Evolutionary conservation across 2,797 vertebrate species (phyloP), one percentile per base, ranked within the genome.

Genomic region (Myripristis murdjan): DNA sequence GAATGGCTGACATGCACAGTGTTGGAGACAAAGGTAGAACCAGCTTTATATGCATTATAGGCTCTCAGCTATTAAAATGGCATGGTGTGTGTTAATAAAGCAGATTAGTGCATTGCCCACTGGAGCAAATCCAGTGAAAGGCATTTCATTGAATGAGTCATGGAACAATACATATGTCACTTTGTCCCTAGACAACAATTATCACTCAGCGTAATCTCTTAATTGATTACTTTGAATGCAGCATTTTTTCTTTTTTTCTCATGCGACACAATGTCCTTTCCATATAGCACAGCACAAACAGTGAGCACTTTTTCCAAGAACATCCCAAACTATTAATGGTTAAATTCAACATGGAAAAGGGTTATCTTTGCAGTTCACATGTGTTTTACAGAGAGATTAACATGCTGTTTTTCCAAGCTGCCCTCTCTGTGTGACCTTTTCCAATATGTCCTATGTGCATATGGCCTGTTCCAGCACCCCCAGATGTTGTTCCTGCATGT

Each of bases 91-190:
- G 77, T 74, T 87, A 80, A 88, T 84, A 68, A 81, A 52, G 60
- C 55, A 73, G 79, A 89, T 88, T 79, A 33, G 67, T 26, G 47
- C 47, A 48, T 23, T 20, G 8, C 49, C 41, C 6, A 16, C 41
- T 15, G 23, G 23, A 51, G 49, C 23, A 6, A 51, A 16, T 16
- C 41, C 12, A 1, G 90, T 87, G 78, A 77, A 82, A 77, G 49
- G 28, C 66, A 75, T 85, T 89, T 89, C 64, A 85, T 91, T 59
- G 87, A 83, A 66, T 54, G 82, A 87, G 70, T 83, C 78, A 59
- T 75, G 78, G 82, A 89, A 88, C 33, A 12, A 78, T 66, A 66
- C 33, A 85, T 88, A 73, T 14, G 26, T 82, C 80, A 79, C 63
- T 62, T 72, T 79, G 56, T 77, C 64, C 59, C 85, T 35, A 46